Percentiles rank a stretch among this genome's conserved stretches.
These are phyloP conservation scores for Deroplatys truncata DNA, from an alignment of 2,888 invertebrate genomes.

Conservation along the genomic window DNA sequence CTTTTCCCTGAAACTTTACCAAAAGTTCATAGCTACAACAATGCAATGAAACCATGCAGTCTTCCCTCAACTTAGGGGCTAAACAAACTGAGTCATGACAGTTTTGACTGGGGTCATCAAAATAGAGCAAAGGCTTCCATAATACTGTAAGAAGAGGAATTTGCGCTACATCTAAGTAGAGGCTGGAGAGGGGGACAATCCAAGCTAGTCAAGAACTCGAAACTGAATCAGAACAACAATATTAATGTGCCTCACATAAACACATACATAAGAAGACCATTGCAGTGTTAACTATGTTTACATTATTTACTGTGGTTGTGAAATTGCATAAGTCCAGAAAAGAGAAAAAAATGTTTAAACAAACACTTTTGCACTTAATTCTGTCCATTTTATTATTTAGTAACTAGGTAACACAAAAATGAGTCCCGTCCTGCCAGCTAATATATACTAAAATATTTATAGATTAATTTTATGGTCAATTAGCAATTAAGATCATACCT, in stretches of 20 bases:
- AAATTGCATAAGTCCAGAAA: neutral
- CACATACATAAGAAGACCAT: neutral
- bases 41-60: too few species aligned
- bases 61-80: too few species aligned
- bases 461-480: neutral
- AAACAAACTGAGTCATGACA: neutral
- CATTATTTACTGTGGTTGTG: neutral
- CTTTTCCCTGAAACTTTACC: too few species aligned
- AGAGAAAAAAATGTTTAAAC: neutral
- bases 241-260: neutral
- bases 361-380: neutral
- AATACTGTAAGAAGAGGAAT: neutral
- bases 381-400: neutral
- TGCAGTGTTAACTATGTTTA: neutral
- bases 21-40: too few species aligned
- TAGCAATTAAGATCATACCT: neutral
- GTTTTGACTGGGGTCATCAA: neutral
- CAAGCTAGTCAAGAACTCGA: neutral
- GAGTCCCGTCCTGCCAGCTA: neutral
- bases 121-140: neutral
- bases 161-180: neutral
- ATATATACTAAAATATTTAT: neutral
- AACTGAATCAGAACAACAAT: neutral
- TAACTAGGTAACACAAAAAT: neutral
- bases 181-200: neutral